Evolutionary conservation across 2,888 invertebrate species (phyloP).

Genomic region (Stratiomys singularior): DNA sequence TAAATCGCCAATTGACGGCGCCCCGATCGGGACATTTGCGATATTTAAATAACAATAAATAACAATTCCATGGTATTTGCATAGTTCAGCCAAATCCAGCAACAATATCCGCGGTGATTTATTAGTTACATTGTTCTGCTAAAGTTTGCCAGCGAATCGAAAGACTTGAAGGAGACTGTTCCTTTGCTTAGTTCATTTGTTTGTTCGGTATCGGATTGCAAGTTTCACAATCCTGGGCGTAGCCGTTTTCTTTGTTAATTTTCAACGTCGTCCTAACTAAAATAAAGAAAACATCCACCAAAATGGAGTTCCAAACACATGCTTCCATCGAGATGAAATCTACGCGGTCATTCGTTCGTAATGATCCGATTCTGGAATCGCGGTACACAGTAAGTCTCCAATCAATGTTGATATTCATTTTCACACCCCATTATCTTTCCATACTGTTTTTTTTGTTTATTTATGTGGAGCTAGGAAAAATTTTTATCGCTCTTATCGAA

Average conservation of each 20-base stretch:
- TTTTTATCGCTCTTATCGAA: constrained; percentile 28
- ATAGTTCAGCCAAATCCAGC: neutral
- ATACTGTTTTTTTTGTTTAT: neutral
- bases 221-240: too few species aligned
- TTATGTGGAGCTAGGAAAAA: constrained; percentile 2
- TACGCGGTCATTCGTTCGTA: constrained; percentile 57
- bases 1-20: neutral
- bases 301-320: constrained; percentile 46
- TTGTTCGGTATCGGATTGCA: neutral
- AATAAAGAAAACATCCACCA: neutral
- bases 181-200: neutral
- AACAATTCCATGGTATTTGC: neutral
- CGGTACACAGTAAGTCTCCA: constrained; percentile 61
- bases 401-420: constrained; percentile 10
- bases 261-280: neutral
- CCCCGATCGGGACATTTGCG: neutral
- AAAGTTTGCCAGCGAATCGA: neutral
- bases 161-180: neutral
- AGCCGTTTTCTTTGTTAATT: neutral
- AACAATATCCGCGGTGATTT: constrained; percentile 7
- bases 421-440: neutral
- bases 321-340: constrained; percentile 54
- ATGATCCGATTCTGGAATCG: constrained; percentile 60
- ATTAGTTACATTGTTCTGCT: neutral
- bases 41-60: constrained; percentile 15